Conservation (phyloP, 2,797 vertebrate genomes). For the Diceros bicornis region DNA sequence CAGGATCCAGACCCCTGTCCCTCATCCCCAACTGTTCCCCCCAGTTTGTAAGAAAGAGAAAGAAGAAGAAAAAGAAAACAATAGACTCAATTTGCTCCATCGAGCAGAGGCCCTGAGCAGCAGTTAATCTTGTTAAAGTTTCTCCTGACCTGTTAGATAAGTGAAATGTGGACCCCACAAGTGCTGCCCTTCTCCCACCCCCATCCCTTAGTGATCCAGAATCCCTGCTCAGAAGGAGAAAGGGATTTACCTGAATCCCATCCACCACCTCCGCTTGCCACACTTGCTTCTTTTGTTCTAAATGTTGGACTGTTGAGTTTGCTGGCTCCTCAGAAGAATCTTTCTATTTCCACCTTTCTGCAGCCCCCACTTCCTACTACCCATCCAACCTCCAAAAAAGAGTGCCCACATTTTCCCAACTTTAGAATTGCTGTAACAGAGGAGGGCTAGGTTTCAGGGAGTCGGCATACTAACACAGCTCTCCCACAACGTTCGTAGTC, state of each 20-base stretch:
- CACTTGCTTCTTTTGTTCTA: slow-evolving; percentile 14
- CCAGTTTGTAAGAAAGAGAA: slow-evolving; percentile 64
- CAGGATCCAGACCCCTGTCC: background rate
- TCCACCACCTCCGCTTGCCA: background rate
- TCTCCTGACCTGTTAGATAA: slow-evolving; percentile 74
- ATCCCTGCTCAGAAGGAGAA: slow-evolving; percentile 49
- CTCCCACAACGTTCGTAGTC: background rate
- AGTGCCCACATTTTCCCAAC: background rate
- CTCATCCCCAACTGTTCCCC: background rate
- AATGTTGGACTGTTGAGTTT: slow-evolving; percentile 28
- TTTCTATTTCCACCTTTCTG: background rate
- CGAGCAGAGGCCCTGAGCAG: slow-evolving; percentile 55
- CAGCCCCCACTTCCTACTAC: background rate
- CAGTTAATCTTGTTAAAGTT: slow-evolving; percentile 83
- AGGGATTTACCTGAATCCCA: slow-evolving; percentile 29
- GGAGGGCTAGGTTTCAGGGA: background rate
- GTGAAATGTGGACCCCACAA: slow-evolving; percentile 70
- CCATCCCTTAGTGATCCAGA: background rate
- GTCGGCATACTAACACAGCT: background rate
- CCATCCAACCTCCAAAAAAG: background rate
- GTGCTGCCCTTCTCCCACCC: background rate
- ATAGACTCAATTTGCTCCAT: slow-evolving; percentile 67
- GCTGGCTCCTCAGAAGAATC: background rate
- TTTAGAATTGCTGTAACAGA: background rate
- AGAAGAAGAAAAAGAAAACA: slow-evolving; percentile 65